phyloP scores from a whole-genome alignment of 1,140 invertebrate genomes.

The Drosophila albomicans region DNA sequence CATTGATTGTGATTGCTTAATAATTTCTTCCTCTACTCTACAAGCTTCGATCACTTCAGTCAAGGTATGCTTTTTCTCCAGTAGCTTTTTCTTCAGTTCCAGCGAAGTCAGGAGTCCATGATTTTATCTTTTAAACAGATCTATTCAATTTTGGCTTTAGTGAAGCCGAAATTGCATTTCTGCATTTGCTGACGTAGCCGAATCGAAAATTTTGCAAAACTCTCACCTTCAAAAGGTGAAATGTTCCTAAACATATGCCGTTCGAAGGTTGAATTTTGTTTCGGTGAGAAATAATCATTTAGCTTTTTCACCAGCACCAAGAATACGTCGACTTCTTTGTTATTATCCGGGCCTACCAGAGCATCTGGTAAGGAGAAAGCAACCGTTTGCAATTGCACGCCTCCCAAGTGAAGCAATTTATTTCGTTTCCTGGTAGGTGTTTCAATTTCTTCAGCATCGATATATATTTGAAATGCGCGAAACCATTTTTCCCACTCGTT shows the following conservation, averaged over 20 bases:
- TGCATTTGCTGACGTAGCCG: slow-evolving; percentile 29
- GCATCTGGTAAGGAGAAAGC: slow-evolving; percentile 24
- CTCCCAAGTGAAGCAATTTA: slow-evolving; percentile 2
- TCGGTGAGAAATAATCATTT: slow-evolving; percentile 31
- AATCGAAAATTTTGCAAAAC: slow-evolving; percentile 24
- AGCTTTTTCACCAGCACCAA: slow-evolving; percentile 27
- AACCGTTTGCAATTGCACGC: slow-evolving; percentile 35
- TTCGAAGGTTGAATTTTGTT: slow-evolving; percentile 40
- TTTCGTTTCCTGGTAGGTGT: no score
- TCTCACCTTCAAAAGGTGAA: slow-evolving; percentile 30
- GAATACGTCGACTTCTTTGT: slow-evolving; percentile 26
- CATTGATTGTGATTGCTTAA: slow-evolving; percentile 29
- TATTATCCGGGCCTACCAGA: slow-evolving; percentile 9
- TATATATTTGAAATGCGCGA: no score
- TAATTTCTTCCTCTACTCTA: slow-evolving; percentile 34
- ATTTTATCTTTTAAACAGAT: slow-evolving; percentile 44
- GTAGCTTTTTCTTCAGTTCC: slow-evolving; percentile 34
- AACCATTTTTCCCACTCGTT: no score
- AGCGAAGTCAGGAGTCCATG: slow-evolving; percentile 23
- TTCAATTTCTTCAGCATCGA: no score
- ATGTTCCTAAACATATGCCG: slow-evolving; percentile 35
- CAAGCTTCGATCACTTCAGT: slow-evolving; percentile 33
- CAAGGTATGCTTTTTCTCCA: slow-evolving; percentile 30
- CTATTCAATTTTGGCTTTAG: slow-evolving; percentile 36
- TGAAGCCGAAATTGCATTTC: slow-evolving; percentile 33